phyloP scores from a whole-genome alignment of 1,140 invertebrate genomes.

The Doryteuthis pealeii region DNA sequence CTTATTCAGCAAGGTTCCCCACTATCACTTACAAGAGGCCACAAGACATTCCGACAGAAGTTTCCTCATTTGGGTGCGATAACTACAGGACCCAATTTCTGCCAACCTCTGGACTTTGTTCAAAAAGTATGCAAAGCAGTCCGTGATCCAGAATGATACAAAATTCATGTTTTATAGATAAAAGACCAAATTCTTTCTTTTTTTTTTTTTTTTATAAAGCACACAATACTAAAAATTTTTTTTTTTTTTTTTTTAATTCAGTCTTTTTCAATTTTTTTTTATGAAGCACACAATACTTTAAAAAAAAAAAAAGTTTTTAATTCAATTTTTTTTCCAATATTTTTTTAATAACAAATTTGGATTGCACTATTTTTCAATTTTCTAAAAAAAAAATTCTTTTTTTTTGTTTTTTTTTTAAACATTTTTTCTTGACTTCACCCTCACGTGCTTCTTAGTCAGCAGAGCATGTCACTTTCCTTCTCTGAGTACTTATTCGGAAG shows the following conservation, averaged over 20 bases:
- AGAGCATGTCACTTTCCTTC: too few species aligned
- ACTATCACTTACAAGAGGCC: slow-evolving; percentile 60
- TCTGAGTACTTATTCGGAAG: too few species aligned
- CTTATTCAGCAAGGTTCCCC: slow-evolving; percentile 60
- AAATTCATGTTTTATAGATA: slow-evolving; percentile 42
- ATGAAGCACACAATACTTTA: background rate
- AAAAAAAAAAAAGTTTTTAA: background rate
- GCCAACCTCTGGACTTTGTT: slow-evolving; percentile 45
- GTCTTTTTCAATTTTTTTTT: background rate
- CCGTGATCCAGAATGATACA: slow-evolving; percentile 32
- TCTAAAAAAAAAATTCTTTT: too few species aligned
- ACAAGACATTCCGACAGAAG: slow-evolving; percentile 45
- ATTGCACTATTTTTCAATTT: background rate
- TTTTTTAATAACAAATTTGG: background rate
- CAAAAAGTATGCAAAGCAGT: slow-evolving; percentile 39
- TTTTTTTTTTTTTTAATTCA: background rate
- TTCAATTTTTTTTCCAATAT: background rate
- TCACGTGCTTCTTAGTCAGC: too few species aligned
- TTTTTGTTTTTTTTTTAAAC: too few species aligned
- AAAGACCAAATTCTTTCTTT: background rate
- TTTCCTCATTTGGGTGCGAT: slow-evolving; percentile 45
- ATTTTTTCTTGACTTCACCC: too few species aligned
- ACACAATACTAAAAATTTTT: background rate
- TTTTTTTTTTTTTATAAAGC: background rate
- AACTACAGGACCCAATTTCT: slow-evolving; percentile 37